Conservation (phyloP, 2,113 vertebrate species). For the Megaceryle torquata region DNA sequence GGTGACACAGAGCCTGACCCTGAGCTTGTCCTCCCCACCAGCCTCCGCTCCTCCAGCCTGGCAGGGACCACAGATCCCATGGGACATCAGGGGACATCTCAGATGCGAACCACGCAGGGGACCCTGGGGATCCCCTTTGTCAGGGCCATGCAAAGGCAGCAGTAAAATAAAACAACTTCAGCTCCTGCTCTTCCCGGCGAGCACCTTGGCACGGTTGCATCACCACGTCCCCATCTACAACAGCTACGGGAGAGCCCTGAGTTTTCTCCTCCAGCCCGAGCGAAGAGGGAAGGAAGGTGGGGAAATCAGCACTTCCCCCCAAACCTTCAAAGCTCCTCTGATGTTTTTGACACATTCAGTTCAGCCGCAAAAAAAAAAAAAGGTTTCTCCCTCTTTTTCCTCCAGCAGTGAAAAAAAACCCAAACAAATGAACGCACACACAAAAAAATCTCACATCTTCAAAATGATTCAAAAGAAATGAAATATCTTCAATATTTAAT, state of each 20-base stretch:
- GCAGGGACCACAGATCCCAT: rapidly evolving
- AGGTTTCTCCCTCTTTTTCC: not conserved
- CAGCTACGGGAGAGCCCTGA: not conserved
- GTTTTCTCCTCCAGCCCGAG: not conserved
- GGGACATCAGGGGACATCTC: not conserved
- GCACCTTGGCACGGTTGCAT: not conserved
- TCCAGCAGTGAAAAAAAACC: not conserved
- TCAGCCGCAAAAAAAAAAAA: not conserved
- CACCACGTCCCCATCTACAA: not conserved
- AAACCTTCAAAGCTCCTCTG: not conserved
- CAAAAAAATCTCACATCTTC: not conserved
- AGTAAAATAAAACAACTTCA: not conserved
- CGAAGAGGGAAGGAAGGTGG: not conserved
- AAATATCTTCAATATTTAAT: not conserved
- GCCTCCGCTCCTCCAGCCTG: not conserved
- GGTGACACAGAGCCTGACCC: not conserved
- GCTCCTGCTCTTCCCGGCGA: not conserved
- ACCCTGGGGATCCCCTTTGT: not conserved
- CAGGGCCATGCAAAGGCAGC: rapidly evolving
- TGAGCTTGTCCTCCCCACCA: not conserved
- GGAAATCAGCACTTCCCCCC: not conserved
- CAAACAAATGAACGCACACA: too few relatives aligned
- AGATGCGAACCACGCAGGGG: rapidly evolving
- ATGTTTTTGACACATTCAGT: constrained; percentile 35
- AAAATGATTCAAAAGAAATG: not conserved